These are phyloP conservation scores for Pipra filicauda DNA, from an alignment of 2,113 vertebrate species.

Conservation along the genomic window DNA sequence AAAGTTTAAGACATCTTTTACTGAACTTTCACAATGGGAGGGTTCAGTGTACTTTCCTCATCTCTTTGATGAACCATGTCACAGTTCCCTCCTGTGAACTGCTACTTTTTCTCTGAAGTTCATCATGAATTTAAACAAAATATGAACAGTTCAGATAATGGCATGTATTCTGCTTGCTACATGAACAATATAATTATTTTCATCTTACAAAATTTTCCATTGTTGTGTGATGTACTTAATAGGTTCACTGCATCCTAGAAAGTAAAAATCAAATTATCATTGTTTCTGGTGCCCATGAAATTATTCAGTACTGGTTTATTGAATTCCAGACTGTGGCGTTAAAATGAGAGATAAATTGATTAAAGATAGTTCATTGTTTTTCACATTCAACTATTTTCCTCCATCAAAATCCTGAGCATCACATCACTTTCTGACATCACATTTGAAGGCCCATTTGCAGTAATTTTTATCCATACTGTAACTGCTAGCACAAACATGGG, in stretches of 20 bases:
- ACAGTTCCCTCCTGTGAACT: background rate
- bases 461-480: background rate
- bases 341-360: background rate
- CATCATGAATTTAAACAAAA: background rate
- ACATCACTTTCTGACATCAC: background rate
- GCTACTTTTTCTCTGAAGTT: background rate
- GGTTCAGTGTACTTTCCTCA: background rate
- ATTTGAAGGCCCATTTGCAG: background rate
- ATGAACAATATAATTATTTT: background rate
- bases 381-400: background rate
- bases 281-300: background rate
- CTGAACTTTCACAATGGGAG: background rate
- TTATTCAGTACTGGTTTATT: background rate
- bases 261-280: background rate
- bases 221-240: background rate
- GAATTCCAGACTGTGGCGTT: background rate
- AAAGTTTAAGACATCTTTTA: background rate
- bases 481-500: background rate
- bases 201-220: background rate
- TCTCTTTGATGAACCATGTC: background rate
- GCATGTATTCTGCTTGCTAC: background rate
- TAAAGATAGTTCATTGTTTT: background rate
- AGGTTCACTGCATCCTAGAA: background rate
- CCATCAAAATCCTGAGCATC: background rate
- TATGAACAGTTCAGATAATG: background rate